Conservation (phyloP, 2,113 vertebrate species). For the Plestiodon gilberti region DNA sequence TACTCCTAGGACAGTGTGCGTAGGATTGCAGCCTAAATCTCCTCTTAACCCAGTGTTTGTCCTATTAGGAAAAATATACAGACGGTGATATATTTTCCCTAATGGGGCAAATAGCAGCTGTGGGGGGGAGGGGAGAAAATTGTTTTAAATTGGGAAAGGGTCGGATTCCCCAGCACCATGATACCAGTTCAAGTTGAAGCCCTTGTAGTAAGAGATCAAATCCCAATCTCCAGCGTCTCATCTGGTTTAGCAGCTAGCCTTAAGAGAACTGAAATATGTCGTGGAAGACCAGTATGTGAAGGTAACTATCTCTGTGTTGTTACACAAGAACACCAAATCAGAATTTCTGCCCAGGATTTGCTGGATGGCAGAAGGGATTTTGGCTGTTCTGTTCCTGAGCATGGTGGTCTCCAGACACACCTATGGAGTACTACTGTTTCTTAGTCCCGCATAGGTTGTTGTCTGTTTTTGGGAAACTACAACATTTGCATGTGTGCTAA, state of each 20-base stretch:
- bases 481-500: too few relatives aligned
- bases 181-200: too few relatives aligned
- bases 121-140: background rate
- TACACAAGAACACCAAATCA: background rate
- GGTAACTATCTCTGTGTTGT: background rate
- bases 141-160: background rate
- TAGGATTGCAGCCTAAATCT: too few relatives aligned
- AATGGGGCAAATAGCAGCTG: background rate
- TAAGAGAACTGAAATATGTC: background rate
- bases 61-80: background rate
- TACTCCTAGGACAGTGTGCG: too few relatives aligned
- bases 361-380: background rate
- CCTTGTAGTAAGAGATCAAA: too few relatives aligned
- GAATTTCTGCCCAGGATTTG: background rate
- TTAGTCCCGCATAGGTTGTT: background rate
- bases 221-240: too few relatives aligned
- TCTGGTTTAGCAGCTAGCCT: background rate
- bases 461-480: background rate
- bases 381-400: background rate
- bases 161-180: too few relatives aligned
- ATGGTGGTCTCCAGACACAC: background rate
- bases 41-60: background rate
- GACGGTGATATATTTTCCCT: background rate
- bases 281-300: background rate
- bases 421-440: background rate